These are phyloP conservation scores for Trissoscelio sp. DNA, from an alignment of 2,888 invertebrate genomes.

Conservation along the genomic window DNA sequence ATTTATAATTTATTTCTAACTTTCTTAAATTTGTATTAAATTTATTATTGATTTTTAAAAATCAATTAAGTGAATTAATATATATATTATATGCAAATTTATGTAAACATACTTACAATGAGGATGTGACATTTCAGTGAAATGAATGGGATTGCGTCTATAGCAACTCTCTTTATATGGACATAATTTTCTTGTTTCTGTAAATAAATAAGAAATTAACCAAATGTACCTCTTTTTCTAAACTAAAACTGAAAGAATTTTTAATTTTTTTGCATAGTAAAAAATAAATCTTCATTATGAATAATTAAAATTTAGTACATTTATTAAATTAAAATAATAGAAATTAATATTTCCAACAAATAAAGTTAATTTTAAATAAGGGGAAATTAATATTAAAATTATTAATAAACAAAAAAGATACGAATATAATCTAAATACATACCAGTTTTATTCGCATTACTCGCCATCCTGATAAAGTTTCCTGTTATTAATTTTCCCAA, in stretches of 20 bases:
- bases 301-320: too few relatives aligned
- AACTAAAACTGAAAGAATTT: too few relatives aligned
- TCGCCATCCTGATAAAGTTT: neutral
- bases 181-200: conserved; percentile 85
- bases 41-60: too few relatives aligned
- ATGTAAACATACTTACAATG: conserved; percentile 90
- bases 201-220: conserved; percentile 1
- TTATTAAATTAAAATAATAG: too few relatives aligned
- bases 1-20: too few relatives aligned
- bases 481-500: neutral
- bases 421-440: neutral
- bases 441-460: neutral
- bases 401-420: too few relatives aligned
- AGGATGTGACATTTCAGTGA: conserved; percentile 91
- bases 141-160: conserved; percentile 93
- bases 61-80: too few relatives aligned
- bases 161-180: conserved; percentile 92
- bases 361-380: too few relatives aligned
- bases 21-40: too few relatives aligned
- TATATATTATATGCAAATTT: too few relatives aligned
- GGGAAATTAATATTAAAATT: too few relatives aligned
- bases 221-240: neutral
- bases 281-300: neutral
- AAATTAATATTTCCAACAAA: too few relatives aligned
- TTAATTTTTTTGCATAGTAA: neutral